Percentiles rank a stretch among this genome's conserved stretches.
Conservation (phyloP, 2,113 vertebrate species). For the Eulacestoma nigropectus region DNA sequence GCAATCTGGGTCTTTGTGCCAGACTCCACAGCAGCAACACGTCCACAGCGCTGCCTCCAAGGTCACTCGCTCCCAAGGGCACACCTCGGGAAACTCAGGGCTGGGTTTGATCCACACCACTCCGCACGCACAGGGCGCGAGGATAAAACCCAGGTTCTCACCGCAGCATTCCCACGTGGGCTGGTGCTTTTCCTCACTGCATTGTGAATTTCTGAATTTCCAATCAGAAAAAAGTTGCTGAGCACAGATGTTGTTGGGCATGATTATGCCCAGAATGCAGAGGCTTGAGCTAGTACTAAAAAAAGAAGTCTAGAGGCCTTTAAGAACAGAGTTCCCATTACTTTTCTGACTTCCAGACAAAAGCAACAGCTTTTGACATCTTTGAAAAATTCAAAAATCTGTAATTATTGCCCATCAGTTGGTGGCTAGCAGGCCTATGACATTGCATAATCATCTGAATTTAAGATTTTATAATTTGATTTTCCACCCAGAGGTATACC, state of each 20-base stretch:
- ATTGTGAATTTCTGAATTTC: neutral
- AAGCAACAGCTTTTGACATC: neutral
- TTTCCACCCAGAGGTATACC: neutral
- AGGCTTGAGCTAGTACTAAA: neutral
- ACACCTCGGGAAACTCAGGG: neutral
- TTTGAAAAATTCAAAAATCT: neutral
- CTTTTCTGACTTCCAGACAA: neutral
- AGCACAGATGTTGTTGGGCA: neutral
- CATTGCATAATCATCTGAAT: neutral
- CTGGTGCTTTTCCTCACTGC: neutral
- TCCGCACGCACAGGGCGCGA: rapidly evolving
- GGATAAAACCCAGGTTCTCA: neutral
- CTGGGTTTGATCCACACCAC: neutral
- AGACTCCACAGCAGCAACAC: neutral
- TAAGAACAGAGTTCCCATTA: neutral
- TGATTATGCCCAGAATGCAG: neutral
- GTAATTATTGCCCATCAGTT: neutral
- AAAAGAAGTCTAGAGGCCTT: neutral
- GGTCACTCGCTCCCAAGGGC: neutral
- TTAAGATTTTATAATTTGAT: neutral
- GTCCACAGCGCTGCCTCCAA: neutral
- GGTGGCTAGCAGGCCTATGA: neutral
- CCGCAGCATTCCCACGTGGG: neutral
- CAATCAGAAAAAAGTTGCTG: rapidly evolving
- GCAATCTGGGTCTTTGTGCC: no score